A percentile compares a stretch with the other conserved stretches of the same genome.
phyloP scores from a whole-genome alignment of 1,140 invertebrate species.

The Bombus waltoni region DNA sequence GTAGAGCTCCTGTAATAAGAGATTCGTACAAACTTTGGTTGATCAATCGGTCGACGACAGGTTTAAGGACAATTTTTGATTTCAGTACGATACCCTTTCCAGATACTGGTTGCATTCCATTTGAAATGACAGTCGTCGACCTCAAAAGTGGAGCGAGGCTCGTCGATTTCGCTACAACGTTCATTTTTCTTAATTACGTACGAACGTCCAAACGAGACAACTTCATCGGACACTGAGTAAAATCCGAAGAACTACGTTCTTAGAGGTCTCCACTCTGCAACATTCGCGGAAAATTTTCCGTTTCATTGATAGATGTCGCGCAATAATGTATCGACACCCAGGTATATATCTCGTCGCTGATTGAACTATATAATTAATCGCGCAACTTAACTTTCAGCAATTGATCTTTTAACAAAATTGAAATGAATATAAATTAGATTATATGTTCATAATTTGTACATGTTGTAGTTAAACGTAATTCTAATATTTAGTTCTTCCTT shows the following conservation, averaged over 20 bases:
- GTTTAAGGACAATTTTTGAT: slow-evolving; percentile 75
- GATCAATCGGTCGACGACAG: slow-evolving; percentile 53
- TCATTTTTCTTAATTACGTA: slow-evolving; percentile 82
- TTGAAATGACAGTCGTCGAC: slow-evolving; percentile 84
- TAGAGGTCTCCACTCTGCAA: slow-evolving; percentile 30
- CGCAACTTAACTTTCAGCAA: neutral
- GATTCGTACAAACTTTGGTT: slow-evolving; percentile 80
- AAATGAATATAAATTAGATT: neutral
- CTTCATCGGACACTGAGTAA: neutral
- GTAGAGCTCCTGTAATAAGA: slow-evolving; percentile 82
- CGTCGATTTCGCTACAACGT: slow-evolving; percentile 86
- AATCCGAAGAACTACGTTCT: neutral
- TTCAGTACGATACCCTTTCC: slow-evolving; percentile 78
- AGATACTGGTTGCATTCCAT: slow-evolving; percentile 82
- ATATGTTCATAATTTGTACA: neutral
- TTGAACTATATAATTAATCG: neutral
- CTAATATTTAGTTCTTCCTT: neutral
- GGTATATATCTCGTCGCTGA: too few relatives aligned
- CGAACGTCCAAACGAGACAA: slow-evolving; percentile 7
- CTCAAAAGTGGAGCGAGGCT: slow-evolving; percentile 85
- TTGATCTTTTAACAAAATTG: neutral
- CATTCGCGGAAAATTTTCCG: neutral
- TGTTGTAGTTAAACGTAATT: neutral
- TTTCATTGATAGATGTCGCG: neutral
- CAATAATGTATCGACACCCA: neutral